phyloP scores from a whole-genome alignment of 1,140 invertebrate species.

The Brachionus paranguensis region DNA sequence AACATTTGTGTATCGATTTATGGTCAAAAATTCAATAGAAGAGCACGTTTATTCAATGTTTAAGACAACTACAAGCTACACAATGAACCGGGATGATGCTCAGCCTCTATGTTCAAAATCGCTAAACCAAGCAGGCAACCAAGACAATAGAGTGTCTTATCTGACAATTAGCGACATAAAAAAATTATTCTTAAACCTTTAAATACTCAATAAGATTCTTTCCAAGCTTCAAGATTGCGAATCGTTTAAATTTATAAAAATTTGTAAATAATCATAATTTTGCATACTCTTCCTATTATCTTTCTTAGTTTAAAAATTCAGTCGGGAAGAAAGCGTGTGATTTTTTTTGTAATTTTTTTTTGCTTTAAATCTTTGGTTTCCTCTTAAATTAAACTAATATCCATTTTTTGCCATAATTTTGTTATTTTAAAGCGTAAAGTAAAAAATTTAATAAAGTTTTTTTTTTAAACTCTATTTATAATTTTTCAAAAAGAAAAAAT shows the following conservation, averaged over 20 bases:
- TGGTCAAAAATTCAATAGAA: constrained; percentile 66
- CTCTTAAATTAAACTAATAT: not conserved
- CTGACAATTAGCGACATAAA: not conserved
- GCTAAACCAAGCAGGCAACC: not conserved
- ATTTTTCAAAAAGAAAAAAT: not conserved
- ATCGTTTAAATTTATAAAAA: not conserved
- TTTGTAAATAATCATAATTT: not conserved
- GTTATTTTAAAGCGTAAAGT: not conserved
- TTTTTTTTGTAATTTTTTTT: not conserved
- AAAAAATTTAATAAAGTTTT: constrained; percentile 7
- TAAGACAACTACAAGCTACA: not conserved
- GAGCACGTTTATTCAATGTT: constrained; percentile 61
- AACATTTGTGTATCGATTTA: constrained; percentile 65
- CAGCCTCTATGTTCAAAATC: not conserved
- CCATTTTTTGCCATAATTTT: not conserved
- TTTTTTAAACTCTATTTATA: not conserved
- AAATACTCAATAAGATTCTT: not conserved
- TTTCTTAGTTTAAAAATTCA: not conserved
- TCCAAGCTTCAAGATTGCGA: not conserved
- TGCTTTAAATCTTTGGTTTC: not conserved
- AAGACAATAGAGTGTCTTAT: not conserved
- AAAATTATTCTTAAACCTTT: constrained; percentile 1
- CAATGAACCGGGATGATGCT: not conserved
- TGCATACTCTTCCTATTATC: not conserved
- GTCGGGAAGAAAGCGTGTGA: not conserved